Base-by-base conservation (phyloP, 2,113 vertebrate genomes). In the Mustela lutreola region DNA sequence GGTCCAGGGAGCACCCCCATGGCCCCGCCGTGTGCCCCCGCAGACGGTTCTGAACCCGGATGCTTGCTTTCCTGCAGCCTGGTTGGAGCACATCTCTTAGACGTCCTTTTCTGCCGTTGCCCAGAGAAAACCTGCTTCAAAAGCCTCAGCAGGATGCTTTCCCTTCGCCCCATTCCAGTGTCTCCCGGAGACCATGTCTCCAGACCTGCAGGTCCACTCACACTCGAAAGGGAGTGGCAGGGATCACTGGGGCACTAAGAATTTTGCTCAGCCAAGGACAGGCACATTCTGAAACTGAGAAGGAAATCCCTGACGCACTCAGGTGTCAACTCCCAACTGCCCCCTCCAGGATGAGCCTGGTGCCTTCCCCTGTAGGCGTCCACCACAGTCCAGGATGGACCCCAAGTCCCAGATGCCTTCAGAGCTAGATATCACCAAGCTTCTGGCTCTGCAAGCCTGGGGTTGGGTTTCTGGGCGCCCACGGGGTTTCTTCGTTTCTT, bases 161-260 rank as follows among this genome's bases (percentile, higher is more conserved):
- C 48, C 62, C 2, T 79, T 36, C 39, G 18, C 6, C 36, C 10
- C 2, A 16, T 31, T 11, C 18, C 5, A 7, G 10, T 6, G 14
- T 21, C 24, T 9, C 11, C 0, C 1, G 12, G 21, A 53, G 10
- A 1, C 3, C 2, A 1, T 11, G 7, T 14, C 24, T 2, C 39
- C 42, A 11, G 0, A 11, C 14, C 26, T 12, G 36, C 5, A 2
- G 24, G 31, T 24, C 33, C 9, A 12, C 28, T 62, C 62, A 1
- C 0, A 21, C 48, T 79, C 36, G 14, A 45, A 9, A 70, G 14
- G 16, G 10, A 19, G 19, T 7, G 21, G 16, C 2, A 3, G 28
- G 82, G 58, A 12, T 3, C 31, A 0, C 33, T 11, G 24, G 58
- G 18, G 45, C 33, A 10, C 18, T 16, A 26, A 21, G 71, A n/a